A percentile compares a stretch with the other conserved stretches of the same genome.
These are phyloP conservation scores for Unio pictorum DNA, from an alignment of 2,888 invertebrate genomes.

Conservation along the genomic window DNA sequence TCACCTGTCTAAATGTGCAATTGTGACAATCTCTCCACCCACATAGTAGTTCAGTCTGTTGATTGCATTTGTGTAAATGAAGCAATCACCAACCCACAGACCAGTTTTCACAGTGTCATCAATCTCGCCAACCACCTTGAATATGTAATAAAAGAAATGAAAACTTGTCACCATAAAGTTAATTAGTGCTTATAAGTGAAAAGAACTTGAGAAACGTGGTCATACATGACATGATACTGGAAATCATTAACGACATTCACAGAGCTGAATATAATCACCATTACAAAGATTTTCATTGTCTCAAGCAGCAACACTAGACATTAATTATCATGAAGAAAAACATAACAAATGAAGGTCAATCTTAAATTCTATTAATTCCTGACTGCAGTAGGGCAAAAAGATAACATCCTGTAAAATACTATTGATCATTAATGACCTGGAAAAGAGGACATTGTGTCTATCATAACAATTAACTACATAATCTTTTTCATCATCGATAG, in stretches of 20 bases:
- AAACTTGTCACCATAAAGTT: neutral
- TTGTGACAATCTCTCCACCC: slow-evolving; percentile 98
- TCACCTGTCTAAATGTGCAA: slow-evolving; percentile 92
- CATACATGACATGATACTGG: no score
- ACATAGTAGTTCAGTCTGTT: slow-evolving; percentile 99
- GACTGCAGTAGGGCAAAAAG: no score
- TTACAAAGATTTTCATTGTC: neutral
- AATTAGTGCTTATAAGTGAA: no score
- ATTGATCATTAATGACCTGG: no score
- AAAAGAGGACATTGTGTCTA: no score
- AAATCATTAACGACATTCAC: no score
- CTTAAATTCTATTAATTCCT: no score
- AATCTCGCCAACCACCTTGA: slow-evolving; percentile 86
- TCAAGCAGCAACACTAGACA: neutral
- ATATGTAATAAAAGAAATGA: slow-evolving; percentile 2
- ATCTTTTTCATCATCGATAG: no score
- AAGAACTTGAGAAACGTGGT: neutral
- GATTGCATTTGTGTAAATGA: slow-evolving; percentile 98
- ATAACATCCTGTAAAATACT: no score
- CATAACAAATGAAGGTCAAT: neutral
- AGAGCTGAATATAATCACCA: no score
- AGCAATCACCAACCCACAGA: slow-evolving; percentile 98
- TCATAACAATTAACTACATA: no score
- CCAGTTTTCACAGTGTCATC: slow-evolving; percentile 95
- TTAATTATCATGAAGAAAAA: no score